Evolutionary conservation across 2,797 vertebrate species (phyloP), one percentile per base, ranked within the genome.

Genomic region (Melanotaenia boesemani): DNA sequence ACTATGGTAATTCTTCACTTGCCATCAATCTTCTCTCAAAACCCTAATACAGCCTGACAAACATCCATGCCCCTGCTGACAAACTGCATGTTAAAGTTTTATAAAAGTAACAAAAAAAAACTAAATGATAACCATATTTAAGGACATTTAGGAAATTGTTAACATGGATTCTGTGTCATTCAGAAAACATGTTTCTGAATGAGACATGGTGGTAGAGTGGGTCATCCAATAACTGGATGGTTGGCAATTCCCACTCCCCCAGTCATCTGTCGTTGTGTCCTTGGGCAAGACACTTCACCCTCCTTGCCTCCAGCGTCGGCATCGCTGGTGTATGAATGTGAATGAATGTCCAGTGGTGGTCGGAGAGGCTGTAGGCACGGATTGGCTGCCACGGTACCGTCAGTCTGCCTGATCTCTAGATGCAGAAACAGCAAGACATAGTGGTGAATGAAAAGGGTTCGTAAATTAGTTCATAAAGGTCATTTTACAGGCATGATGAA

Each of bases 1-100:
- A 93, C 89, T 80, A 87, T 83, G 86, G 77, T 91, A 92, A 94
- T 94, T 89, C 74, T 90, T 94, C 90, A 91, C 85, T 87, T 87
- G 79, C 64, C 71, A 76, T 93, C 89, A 89, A 85, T 81, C 70
- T 65, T 56, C 44, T 69, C 76, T 57, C 74, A 82, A 75, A 85
- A 75, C 67, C 83, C 24, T 76, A 79, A 71, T 62, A 67, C 67
- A 70, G 60, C 32, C 70, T 77, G 79, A 85, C 66, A 83, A 81
- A 80, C 18, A 41, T 18, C 16, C 57, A 44, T 62, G 70, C 67
- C 63, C 63, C 70, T 54, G 4, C 60, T 87, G 81, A 87, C 44
- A 34, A 80, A 83, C 48, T 61, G 60, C 55, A 82, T 44, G 84
- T 85, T 70, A 80, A 70, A 81, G 71, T 83, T 5, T 44, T 41